A percentile compares a stretch with the other conserved stretches of the same genome.
Conservation (phyloP, 2,797 vertebrate genomes). For the Serranus cabrilla region DNA sequence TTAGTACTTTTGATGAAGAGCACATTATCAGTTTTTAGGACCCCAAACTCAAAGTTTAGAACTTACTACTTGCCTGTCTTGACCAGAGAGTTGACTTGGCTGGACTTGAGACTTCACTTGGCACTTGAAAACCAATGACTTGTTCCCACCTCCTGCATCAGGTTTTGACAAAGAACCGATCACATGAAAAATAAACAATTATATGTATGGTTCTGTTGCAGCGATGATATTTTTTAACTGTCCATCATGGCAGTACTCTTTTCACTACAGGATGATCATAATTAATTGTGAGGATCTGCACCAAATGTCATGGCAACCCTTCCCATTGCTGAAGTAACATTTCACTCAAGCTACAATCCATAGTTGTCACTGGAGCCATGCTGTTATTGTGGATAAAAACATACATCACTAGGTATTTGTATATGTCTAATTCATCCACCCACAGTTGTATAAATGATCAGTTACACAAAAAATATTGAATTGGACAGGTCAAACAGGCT, state of each 20-base stretch:
- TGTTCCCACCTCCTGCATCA: no score
- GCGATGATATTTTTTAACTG: not conserved
- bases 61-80: no score
- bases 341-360: not conserved
- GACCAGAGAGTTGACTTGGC: no score
- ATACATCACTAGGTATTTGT: not conserved
- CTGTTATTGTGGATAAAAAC: not conserved
- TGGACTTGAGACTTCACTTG: no score
- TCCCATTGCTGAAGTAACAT: no score
- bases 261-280: no score
- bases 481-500: not conserved
- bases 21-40: no score
- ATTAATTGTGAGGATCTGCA: not conserved
- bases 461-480: not conserved
- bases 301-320: no score
- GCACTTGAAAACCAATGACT: not conserved
- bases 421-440: not conserved
- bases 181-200: no score
- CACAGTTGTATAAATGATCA: not conserved
- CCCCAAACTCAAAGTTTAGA: no score
- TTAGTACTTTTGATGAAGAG: not conserved
- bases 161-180: not conserved
- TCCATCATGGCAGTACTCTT: no score
- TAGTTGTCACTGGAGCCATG: not conserved
- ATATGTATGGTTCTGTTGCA: no score